phyloP scores from a whole-genome alignment of 2,113 vertebrate genomes.

The Columba janthina region DNA sequence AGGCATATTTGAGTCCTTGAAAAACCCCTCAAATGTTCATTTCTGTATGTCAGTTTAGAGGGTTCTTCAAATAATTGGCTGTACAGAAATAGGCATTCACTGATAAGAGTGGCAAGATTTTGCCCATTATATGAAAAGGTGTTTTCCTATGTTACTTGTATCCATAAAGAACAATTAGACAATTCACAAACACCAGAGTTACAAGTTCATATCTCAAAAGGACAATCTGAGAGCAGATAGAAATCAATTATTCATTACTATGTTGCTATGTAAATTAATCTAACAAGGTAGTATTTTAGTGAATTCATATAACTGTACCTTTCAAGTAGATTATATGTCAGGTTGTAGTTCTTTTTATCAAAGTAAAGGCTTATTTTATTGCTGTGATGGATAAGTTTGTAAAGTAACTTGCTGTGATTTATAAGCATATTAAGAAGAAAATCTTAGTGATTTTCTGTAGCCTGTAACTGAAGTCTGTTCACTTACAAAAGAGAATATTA shows the following conservation, averaged over 20 bases:
- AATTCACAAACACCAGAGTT: not conserved
- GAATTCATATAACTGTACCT: not conserved
- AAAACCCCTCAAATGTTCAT: not conserved
- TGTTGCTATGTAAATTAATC: not conserved
- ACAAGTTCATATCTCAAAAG: not conserved
- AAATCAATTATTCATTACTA: not conserved
- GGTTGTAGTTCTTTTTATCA: not conserved
- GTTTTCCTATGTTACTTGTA: not conserved
- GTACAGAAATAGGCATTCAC: not conserved
- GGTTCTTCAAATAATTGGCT: not conserved
- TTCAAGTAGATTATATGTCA: not conserved
- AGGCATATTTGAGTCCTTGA: not conserved
- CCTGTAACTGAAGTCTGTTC: not conserved
- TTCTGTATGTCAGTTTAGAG: not conserved
- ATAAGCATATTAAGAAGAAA: slow-evolving; percentile 16
- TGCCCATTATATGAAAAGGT: not conserved
- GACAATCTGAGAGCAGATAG: not conserved
- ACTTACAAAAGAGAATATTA: not conserved
- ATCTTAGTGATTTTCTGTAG: not conserved
- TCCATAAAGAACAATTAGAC: slow-evolving; percentile 11
- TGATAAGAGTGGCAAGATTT: not conserved
- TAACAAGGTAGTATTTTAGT: not conserved
- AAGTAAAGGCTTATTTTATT: not conserved
- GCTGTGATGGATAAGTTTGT: not conserved
- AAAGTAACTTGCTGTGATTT: not conserved